phyloP scores from a whole-genome alignment of 2,797 vertebrate genomes.

The Tauraco hartlaubi region DNA sequence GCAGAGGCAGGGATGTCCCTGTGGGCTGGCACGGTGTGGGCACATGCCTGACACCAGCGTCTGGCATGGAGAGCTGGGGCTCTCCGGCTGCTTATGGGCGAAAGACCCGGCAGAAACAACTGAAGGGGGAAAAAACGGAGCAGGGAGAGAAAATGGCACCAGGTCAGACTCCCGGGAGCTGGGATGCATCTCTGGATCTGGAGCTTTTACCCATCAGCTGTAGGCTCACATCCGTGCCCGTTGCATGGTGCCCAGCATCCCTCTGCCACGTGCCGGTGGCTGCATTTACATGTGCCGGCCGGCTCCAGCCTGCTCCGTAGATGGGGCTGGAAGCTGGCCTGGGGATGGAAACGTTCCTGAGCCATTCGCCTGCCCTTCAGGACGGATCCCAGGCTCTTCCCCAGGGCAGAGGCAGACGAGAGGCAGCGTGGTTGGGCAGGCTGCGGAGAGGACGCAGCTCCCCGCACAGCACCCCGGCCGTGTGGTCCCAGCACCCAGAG shows the following conservation, averaged over 20 bases:
- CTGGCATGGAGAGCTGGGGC: background rate
- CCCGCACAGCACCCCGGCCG: rapidly evolving
- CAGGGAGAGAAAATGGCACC: background rate
- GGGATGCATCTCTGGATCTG: background rate
- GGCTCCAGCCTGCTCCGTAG: background rate
- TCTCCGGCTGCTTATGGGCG: rapidly evolving
- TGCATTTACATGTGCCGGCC: too few species aligned
- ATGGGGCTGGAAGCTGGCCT: background rate
- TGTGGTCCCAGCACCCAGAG: background rate
- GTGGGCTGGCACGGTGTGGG: rapidly evolving
- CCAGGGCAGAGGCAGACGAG: background rate
- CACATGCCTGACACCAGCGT: rapidly evolving
- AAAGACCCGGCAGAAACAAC: background rate
- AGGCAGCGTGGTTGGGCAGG: rapidly evolving
- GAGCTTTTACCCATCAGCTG: rapidly evolving
- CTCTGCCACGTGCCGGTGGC: too few species aligned
- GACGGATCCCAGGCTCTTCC: rapidly evolving
- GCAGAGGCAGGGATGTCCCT: background rate
- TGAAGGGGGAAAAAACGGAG: background rate
- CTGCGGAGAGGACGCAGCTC: background rate
- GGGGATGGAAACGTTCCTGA: background rate
- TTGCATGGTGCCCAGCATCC: too few species aligned
- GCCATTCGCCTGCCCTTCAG: background rate
- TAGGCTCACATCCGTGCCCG: too few species aligned
- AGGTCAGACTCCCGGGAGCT: background rate